Conservation (phyloP, 2,888 invertebrate species). For the Galerucella nymphaeae region DNA sequence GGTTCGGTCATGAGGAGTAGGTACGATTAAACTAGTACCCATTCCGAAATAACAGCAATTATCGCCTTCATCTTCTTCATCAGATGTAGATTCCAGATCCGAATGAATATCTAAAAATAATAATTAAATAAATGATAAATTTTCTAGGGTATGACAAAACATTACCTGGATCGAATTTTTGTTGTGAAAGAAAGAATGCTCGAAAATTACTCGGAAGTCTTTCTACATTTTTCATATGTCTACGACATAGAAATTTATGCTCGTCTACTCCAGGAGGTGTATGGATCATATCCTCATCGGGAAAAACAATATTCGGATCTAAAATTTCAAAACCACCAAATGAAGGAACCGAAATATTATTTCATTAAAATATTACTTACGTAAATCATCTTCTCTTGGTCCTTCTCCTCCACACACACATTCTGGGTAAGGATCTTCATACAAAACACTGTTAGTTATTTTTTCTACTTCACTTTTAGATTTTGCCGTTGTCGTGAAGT, state of each 20-base stretch:
- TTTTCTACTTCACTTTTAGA: conserved; percentile 24
- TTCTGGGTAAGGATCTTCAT: conserved; percentile 56
- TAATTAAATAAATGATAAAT: neutral
- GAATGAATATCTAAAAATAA: conserved; percentile 25
- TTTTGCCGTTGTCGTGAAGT: conserved; percentile 29
- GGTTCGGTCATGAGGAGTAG: conserved; percentile 35
- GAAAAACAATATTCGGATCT: conserved; percentile 19
- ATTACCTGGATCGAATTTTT: conserved; percentile 46
- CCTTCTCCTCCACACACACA: conserved; percentile 53
- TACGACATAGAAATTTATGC: conserved; percentile 47
- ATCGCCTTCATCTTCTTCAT: conserved; percentile 35
- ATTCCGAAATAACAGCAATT: conserved; percentile 37
- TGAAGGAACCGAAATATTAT: neutral
- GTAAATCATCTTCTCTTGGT: neutral
- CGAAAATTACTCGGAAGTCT: conserved; percentile 46
- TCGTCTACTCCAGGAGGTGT: conserved; percentile 26
- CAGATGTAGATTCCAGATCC: conserved; percentile 36
- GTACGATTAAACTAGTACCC: conserved; percentile 34
- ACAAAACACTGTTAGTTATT: conserved; percentile 54
- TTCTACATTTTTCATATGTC: conserved; percentile 47
- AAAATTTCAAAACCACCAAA: conserved; percentile 25
- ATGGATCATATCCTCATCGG: conserved; percentile 32
- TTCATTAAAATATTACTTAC: neutral
- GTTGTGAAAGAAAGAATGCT: conserved; percentile 47
- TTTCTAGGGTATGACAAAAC: no score